Evolutionary conservation across 2,113 vertebrate genomes (phyloP).

Genomic region (Coryphaenoides rupestris): DNA sequence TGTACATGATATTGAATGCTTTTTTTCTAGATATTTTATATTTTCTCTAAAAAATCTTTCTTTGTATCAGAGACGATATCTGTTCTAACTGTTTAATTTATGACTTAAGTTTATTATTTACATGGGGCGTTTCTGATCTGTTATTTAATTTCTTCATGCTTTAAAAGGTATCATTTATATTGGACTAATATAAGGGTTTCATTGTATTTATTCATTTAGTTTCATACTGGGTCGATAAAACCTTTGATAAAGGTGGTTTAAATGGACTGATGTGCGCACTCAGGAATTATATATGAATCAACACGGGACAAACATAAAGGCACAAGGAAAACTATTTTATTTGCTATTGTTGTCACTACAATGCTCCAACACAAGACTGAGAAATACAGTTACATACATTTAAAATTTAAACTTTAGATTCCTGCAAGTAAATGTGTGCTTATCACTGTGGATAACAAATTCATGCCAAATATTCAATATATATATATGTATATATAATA

Average conservation of each 20-base stretch:
- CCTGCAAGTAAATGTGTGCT: no score
- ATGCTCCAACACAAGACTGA: background rate
- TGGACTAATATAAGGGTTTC: constrained; percentile 32
- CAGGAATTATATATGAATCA: background rate
- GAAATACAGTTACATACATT: no score
- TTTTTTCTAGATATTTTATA: constrained; percentile 33
- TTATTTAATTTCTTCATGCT: constrained; percentile 32
- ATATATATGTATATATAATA: no score
- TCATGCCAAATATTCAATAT: no score
- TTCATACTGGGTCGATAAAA: background rate
- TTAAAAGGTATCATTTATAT: constrained; percentile 22
- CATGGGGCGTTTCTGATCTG: constrained; percentile 3
- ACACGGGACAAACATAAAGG: background rate
- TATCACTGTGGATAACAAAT: no score
- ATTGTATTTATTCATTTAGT: constrained; percentile 38
- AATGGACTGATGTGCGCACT: background rate
- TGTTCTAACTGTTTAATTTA: constrained; percentile 30
- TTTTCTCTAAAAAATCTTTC: constrained; percentile 32
- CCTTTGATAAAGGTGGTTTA: background rate
- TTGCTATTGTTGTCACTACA: background rate
- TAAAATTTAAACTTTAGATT: no score
- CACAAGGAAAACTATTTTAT: background rate
- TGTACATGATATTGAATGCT: constrained; percentile 21
- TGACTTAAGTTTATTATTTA: constrained; percentile 11
- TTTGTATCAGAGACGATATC: constrained; percentile 27